A percentile compares a stretch with the other conserved stretches of the same genome.
These are phyloP conservation scores for Eupithecia insigniata DNA, from an alignment of 2,888 invertebrate genomes.

Conservation along the genomic window DNA sequence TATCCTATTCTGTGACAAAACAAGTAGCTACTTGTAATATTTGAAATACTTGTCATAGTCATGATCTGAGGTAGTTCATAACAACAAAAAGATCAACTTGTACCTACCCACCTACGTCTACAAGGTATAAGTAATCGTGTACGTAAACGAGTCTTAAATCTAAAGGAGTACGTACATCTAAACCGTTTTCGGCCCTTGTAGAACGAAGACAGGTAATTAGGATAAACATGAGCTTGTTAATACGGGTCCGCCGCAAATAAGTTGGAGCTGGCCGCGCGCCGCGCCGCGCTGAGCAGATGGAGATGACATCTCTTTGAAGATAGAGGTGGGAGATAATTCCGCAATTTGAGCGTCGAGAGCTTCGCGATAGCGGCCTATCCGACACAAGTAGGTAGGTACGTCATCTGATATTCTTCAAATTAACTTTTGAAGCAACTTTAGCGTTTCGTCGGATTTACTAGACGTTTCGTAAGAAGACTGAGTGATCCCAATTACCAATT, in stretches of 20 bases:
- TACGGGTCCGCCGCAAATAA: conserved; percentile 73
- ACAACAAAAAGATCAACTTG: too few relatives aligned
- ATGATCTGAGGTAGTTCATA: too few relatives aligned
- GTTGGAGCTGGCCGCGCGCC: conserved; percentile 63
- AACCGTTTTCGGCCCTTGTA: neutral
- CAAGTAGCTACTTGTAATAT: too few relatives aligned
- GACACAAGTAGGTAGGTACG: conserved; percentile 3
- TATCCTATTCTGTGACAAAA: too few relatives aligned
- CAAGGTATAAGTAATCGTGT: too few relatives aligned
- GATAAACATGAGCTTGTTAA: conserved; percentile 72
- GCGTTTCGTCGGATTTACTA: conserved; percentile 59
- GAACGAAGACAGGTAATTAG: conserved; percentile 60
- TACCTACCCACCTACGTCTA: too few relatives aligned
- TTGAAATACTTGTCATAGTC: too few relatives aligned
- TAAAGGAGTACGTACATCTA: neutral
- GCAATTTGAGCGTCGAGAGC: conserved; percentile 78
- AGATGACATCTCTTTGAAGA: conserved; percentile 83
- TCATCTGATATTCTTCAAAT: conserved; percentile 69
- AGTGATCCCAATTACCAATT: conserved; percentile 60
- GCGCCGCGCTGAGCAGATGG: conserved; percentile 57
- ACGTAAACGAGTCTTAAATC: neutral
- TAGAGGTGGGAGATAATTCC: conserved; percentile 82
- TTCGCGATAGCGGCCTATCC: conserved; percentile 65
- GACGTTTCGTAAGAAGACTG: conserved; percentile 48
- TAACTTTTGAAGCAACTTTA: conserved; percentile 71